Conservation (phyloP, 2,113 vertebrate genomes). For the Lethenteron camtschaticum region DNA sequence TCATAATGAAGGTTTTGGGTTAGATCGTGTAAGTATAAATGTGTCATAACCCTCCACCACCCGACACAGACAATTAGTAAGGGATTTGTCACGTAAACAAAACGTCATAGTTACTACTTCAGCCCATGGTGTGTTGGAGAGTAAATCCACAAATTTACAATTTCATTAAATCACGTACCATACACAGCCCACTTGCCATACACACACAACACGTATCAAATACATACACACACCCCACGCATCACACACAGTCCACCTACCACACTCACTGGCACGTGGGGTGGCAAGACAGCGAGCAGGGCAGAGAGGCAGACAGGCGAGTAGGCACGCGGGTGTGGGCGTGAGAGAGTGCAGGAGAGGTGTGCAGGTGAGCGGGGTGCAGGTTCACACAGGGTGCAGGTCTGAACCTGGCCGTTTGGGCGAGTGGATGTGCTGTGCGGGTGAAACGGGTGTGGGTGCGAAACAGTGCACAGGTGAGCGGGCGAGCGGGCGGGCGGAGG, state of each 20-base stretch:
- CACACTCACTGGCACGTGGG: not conserved
- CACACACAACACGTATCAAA: not conserved
- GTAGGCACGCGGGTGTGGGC: not conserved
- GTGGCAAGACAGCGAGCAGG: not conserved
- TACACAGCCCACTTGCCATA: not conserved
- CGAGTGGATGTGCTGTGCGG: too few relatives aligned
- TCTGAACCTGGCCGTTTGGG: too few relatives aligned
- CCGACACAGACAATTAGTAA: too few relatives aligned
- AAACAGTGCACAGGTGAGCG: too few relatives aligned
- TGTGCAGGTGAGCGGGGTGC: not conserved
- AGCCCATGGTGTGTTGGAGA: not conserved
- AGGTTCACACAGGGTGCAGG: too few relatives aligned
- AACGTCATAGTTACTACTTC: not conserved
- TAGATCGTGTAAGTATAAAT: not conserved
- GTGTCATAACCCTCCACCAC: not conserved
- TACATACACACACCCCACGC: not conserved
- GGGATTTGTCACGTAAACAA: not conserved
- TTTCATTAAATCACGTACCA: not conserved
- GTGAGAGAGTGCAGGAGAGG: not conserved
- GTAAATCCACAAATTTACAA: not conserved
- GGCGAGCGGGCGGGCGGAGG: too few relatives aligned
- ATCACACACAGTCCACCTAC: slow-evolving; percentile 11
- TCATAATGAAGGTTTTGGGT: not conserved
- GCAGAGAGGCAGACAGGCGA: not conserved
- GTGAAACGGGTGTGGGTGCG: too few relatives aligned